Evolutionary conservation across 1,140 invertebrate genomes (phyloP), one percentile per base, ranked within the genome.

Genomic region (Druon quercuslanigerum): DNA sequence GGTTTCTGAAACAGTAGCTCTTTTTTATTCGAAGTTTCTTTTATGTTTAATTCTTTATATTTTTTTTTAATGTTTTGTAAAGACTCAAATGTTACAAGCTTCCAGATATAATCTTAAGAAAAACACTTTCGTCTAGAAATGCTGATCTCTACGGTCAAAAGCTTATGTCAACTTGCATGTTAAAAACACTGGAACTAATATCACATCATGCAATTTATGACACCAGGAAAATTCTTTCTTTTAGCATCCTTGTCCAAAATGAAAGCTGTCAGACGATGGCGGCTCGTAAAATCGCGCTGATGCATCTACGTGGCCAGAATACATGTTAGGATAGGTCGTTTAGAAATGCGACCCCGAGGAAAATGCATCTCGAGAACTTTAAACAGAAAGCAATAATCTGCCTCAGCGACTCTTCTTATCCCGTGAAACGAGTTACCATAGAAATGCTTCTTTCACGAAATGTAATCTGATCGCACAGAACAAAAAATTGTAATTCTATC

Each of bases 231-330:
- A 75, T 79, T 51, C 79, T 73, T 52, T 74, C 72, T 52, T 66
- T 54, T 51, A 72, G 77, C 51, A 76, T 78, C 60, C 57, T 54
- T 73, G 19, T 70, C 54, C 60, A 83, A 83, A 84, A 83, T 83
- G 79, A 80, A 83, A 83, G 82, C 77, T 81, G 74, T 75, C 72
- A 79, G 75, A 82, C 73, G 74, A 79, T 46, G 80, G 60, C 25
- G 78, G 12, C 73, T 46, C 72, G 82, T 83, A 83, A 83, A 83
- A 83, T 83, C 82, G 73, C 76, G 46, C 70, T 25, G 74, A 81
- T 78, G 76, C 78, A 66, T 78, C 72, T 60, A 78, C 76, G 79
- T 79, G 76, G 77, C 73, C 54, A 71, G 79, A 81, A 79, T 81
- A 60, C 20, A 66, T 13, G 60, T 66, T 66, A 66, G 60, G 60